Percentiles rank a stretch among this genome's conserved stretches.
Evolutionary conservation across 1,140 invertebrate species (phyloP).

Genomic region (Conus ventricosus): DNA sequence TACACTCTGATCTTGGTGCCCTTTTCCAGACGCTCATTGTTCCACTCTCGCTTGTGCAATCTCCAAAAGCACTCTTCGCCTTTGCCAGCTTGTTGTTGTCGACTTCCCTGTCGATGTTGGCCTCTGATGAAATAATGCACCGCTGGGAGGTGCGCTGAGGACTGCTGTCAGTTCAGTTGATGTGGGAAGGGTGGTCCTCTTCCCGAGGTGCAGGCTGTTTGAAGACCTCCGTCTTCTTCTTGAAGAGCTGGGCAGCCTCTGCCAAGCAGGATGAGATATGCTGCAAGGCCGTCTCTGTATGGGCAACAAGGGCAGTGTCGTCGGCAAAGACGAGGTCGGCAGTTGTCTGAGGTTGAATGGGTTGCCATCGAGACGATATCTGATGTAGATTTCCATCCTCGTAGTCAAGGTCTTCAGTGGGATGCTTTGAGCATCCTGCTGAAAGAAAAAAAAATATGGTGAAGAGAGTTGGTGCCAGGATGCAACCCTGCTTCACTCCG

Average conservation of each 20-base stretch:
- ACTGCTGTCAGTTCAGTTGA: conserved; percentile 25
- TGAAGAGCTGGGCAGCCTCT: conserved; percentile 1
- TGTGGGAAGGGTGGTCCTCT: neutral
- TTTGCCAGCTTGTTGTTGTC: conserved; percentile 26
- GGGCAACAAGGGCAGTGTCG: neutral
- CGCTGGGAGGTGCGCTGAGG: conserved; percentile 24
- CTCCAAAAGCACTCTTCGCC: conserved; percentile 8
- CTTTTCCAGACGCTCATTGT: conserved; percentile 29
- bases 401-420: neutral
- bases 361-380: neutral
- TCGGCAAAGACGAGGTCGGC: neutral
- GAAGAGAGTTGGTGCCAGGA: neutral
- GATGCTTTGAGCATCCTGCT: neutral
- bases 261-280: conserved; percentile 18
- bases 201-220: conserved; percentile 29
- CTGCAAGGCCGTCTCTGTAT: conserved; percentile 23
- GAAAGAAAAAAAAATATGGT: neutral
- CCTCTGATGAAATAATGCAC: conserved; percentile 14
- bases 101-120: conserved; percentile 31
- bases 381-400: neutral
- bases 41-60: conserved; percentile 18
- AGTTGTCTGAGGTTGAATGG: no score
- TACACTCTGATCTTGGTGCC: conserved; percentile 33
- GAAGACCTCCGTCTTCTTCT: neutral
- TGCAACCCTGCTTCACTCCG: neutral